Base-by-base conservation (phyloP, 2,113 vertebrate species). In the Sinocyclocheilus anshuiensis region DNA sequence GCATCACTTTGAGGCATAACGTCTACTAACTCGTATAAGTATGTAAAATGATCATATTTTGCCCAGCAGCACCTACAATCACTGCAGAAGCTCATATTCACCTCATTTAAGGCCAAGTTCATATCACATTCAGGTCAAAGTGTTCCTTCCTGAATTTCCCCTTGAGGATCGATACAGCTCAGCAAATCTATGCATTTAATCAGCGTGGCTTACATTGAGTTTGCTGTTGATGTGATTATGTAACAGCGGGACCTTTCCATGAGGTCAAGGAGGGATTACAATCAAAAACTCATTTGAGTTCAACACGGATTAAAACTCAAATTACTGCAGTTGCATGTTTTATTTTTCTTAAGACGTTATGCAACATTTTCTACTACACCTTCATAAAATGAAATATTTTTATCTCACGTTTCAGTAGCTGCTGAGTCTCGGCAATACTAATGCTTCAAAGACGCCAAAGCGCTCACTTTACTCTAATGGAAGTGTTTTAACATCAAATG, bases 61-160 rank as follows among this genome's bases (percentile, higher is more conserved):
- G 6, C 36, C 10, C 69, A 39, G 69, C 33, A 72, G 33, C 69
- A 72, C 20, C 29, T 69, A 9, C 10, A 69, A 33, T 6, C 26
- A 9, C 67, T 42, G 18, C 69, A 72, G 36, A 71, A 72, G 33
- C 33, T n/a, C 33, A 42, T 74, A n/a, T 74, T 74, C 71, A 74
- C 36, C 71, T 74, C 20, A n/a, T 42, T 39, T 42, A 74, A 42
- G 36, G 71, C 71, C 71, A 36, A 4, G 53, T 78, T 55, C 50
- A 33, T 78, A 78, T 78, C 77, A 15, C 77, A 78, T 78, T 78
- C 77, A 78, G 77, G 77, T 78, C 76, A 57, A 78, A 78, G 26
- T 29, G 76, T 57, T 78, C 50, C 76, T 36, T 78, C 55, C 77
- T 78, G 77, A 78, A 39, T 59, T 78, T 80, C 57, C 55, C 77